Percentiles rank a stretch among this genome's conserved stretches.
These are phyloP conservation scores for Alectura lathami DNA, from an alignment of 2,113 vertebrate species.

Conservation along the genomic window DNA sequence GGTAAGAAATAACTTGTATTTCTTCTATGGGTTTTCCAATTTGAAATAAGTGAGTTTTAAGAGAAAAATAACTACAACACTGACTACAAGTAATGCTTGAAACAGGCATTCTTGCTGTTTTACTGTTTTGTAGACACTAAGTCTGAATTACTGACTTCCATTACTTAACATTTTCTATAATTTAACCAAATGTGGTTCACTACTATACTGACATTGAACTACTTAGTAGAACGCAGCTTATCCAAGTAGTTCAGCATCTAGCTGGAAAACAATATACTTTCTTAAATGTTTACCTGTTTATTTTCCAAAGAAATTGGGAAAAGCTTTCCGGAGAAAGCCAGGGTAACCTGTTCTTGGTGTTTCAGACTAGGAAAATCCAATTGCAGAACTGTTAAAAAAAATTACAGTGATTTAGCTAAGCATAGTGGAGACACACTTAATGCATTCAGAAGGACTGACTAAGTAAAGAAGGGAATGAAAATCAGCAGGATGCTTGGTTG, in stretches of 20 bases:
- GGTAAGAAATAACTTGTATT: not conserved
- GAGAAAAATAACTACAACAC: not conserved
- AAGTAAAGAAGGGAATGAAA: not conserved
- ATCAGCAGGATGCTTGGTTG: not conserved
- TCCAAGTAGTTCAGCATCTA: not conserved
- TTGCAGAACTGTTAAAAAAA: slow-evolving; percentile 5
- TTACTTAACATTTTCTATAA: not conserved
- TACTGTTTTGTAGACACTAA: not conserved
- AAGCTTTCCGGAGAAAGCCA: not conserved
- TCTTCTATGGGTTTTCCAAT: not conserved
- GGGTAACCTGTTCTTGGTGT: accelerated
- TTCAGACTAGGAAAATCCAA: not conserved
- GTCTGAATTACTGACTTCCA: not conserved
- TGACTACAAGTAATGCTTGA: not conserved
- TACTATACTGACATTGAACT: not conserved
- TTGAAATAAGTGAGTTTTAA: not conserved
- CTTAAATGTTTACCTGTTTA: not conserved
- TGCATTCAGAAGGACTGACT: not conserved
- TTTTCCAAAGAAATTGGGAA: not conserved
- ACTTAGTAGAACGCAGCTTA: not conserved
- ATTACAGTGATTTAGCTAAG: not conserved
- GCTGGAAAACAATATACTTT: not conserved
- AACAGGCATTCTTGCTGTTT: not conserved
- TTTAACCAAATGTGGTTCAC: not conserved
- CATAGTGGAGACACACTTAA: not conserved